Evolutionary conservation across 1,140 invertebrate genomes (phyloP), one percentile per base, ranked within the genome.

Genomic region (Pseudomyrmex dendroicus): DNA sequence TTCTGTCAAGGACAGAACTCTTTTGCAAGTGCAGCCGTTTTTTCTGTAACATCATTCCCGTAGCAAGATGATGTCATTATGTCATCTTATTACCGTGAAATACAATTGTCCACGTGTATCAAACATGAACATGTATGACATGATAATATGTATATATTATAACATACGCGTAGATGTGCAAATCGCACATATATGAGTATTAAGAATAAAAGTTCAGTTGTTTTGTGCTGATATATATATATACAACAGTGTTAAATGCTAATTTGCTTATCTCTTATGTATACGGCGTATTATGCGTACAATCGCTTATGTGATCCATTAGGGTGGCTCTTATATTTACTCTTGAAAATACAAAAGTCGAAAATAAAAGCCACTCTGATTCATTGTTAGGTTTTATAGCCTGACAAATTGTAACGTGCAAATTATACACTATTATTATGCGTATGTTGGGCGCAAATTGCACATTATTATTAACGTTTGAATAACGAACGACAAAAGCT

Each of bases 191-290:
- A 48, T 84, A 83, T 35, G 35, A 59, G 72, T 90, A 90, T 86
- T 89, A 86, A 90, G 89, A 90, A 89, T 89, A 88, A 89, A 89
- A 86, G 86, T 88, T 90, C 62, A 89, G 25, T 86, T 89, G 25
- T 86, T 89, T 90, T 91, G 89, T 89, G 89, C 89, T 86, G 86
- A 91, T 86, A 20, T 20, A 20, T 20, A 20, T 20, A 20, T 20
- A 25, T 91, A 90, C 89, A 91, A 90, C 90, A 90, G 87, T 90
- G 86, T 86, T 85, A 82, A 85, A 80, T 83, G 63, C 17, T 89
- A 84, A 83, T 83, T 84, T 52, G 61, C 77, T 88, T 88, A 87
- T 63, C 68, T 83, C 57, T 86, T 67, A 76, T 54, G 25, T 25
- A 54, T 85, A 87, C 59, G 83, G 72, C 68, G 66, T 82, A 74